Base-by-base conservation (phyloP, 2,888 invertebrate species). In the Melanotus villosus region DNA sequence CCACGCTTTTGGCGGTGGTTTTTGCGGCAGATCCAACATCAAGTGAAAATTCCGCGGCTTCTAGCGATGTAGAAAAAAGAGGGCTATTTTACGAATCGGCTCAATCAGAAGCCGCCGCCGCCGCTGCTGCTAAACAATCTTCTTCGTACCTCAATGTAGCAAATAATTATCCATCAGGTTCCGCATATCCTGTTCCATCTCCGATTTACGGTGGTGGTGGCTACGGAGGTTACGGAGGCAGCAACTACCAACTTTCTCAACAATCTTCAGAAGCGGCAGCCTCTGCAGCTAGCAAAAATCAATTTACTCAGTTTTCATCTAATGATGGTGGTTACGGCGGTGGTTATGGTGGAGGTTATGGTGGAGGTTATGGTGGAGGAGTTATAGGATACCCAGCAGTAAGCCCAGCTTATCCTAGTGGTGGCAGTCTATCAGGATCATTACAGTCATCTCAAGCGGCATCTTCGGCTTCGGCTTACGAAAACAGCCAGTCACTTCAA, bases 281-380 rank as follows among this genome's bases (percentile, higher is more conserved):
- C 7, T 0, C 10, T 6, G 36, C 36, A 4, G 21, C 34, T 16
- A 54, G 32, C 34, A 34, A 1, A 18, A 54, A 54, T 18, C 54
- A 54, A 54, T 26, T 9, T 32, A 30, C 52, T 34, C 3, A 18
- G 14, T 18, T 64, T 57, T 45, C 58, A 3, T 47, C 56, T 14
- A 45, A n/a, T n/a, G n/a, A n/a, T n/a, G n/a, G n/a, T n/a, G 68
- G 64, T n/a, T 38, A 54, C 16, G 68, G 56, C 0, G 7, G 7
- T 2, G 34, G 34, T 34, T 38, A 32, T 12, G 60, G 50, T 9
- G 32, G 23, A n/a, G n/a, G n/a, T 26, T 26, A 26, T 26, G 26
- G 26, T 26, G 34, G 34, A 9, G 34, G 34, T 34, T 38, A 32
- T 12, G 60, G 50, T 9, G 32, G 23, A 10, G 60, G 52, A 21